These are phyloP conservation scores for Latrodectus elegans DNA, from an alignment of 2,888 invertebrate genomes.

Conservation along the genomic window DNA sequence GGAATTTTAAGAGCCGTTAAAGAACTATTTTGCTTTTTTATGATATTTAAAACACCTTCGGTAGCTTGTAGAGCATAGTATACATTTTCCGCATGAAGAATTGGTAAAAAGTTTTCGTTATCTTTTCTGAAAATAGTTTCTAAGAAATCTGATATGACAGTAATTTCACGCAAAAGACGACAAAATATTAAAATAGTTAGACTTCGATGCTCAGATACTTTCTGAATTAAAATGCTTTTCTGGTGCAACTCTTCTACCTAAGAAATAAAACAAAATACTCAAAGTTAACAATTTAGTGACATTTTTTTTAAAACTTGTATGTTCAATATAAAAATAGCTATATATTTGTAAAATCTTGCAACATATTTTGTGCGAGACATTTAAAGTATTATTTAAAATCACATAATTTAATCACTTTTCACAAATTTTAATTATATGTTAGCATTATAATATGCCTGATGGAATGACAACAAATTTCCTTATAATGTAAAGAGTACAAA, in stretches of 20 bases:
- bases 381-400: too few relatives aligned
- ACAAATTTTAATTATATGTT: too few relatives aligned
- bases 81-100: conserved; percentile 27
- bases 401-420: too few relatives aligned
- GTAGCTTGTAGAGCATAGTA: conserved; percentile 46
- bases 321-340: too few relatives aligned
- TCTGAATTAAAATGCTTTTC: conserved; percentile 36
- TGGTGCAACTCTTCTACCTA: conserved; percentile 23
- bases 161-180: conserved; percentile 43
- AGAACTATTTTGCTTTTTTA: conserved; percentile 22
- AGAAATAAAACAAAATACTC: too few relatives aligned
- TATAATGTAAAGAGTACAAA: too few relatives aligned
- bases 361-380: too few relatives aligned
- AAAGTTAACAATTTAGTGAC: too few relatives aligned
- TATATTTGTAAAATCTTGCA: too few relatives aligned
- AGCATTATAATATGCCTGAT: too few relatives aligned
- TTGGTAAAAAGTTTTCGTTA: conserved; percentile 29
- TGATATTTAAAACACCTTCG: conserved; percentile 31
- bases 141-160: conserved; percentile 22
- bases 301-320: too few relatives aligned
- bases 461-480: too few relatives aligned
- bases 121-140: conserved; percentile 7
- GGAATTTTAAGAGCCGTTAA: conserved; percentile 35
- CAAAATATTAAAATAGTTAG: conserved; percentile 17
- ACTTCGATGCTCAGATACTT: conserved; percentile 21